A percentile compares a stretch with the other conserved stretches of the same genome.
phyloP scores from a whole-genome alignment of 2,797 vertebrate genomes.

The Microhierax caerulescens region DNA sequence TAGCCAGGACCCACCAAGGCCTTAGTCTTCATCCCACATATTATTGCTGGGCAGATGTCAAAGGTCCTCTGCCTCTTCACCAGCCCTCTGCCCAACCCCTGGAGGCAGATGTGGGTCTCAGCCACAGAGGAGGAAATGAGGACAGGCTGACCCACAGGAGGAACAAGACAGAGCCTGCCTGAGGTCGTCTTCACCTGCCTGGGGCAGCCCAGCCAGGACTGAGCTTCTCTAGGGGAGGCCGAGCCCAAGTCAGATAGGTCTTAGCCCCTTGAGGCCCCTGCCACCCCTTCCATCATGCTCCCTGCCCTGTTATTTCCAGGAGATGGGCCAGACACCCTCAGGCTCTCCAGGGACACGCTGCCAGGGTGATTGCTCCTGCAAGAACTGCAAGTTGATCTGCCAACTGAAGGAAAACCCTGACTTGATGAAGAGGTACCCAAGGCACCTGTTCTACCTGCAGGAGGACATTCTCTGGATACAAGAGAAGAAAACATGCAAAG shows the following conservation, averaged over 20 bases:
- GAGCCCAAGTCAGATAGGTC: not conserved
- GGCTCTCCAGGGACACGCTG: not conserved
- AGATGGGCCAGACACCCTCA: not conserved
- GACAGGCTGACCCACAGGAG: not conserved
- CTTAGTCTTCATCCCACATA: too few species aligned
- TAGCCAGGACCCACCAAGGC: accelerated
- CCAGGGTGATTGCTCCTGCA: not conserved
- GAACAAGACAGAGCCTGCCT: not conserved
- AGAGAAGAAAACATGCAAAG: not conserved
- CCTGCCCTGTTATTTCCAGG: not conserved
- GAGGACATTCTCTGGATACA: not conserved
- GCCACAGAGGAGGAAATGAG: not conserved
- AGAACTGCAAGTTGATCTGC: not conserved
- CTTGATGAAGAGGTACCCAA: not conserved
- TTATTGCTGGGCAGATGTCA: not conserved
- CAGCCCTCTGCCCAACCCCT: not conserved
- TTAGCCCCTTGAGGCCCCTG: not conserved
- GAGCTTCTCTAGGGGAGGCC: not conserved
- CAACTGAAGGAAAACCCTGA: not conserved
- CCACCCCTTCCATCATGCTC: accelerated
- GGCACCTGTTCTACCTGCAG: not conserved
- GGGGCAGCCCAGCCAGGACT: not conserved
- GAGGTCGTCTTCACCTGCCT: not conserved
- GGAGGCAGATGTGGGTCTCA: not conserved
- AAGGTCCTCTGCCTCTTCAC: not conserved